phyloP scores from a whole-genome alignment of 2,113 vertebrate species.

The Cervus canadensis region DNA sequence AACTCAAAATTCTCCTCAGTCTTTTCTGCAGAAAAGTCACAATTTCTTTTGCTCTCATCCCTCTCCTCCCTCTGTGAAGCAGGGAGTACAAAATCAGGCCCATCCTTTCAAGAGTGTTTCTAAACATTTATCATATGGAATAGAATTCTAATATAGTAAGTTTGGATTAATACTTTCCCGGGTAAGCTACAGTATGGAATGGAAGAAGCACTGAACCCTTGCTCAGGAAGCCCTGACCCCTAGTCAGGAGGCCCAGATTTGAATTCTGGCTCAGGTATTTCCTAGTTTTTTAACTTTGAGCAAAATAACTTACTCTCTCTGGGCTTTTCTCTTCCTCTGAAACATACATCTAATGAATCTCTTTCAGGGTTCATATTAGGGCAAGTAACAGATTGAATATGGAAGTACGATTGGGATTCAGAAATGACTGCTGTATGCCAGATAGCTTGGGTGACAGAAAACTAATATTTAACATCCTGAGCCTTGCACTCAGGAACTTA shows the following conservation, averaged over 20 bases:
- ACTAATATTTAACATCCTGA: neutral
- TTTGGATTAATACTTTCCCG: neutral
- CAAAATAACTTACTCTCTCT: neutral
- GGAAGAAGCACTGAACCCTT: neutral
- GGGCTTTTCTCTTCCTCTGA: neutral
- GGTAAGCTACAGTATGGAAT: neutral
- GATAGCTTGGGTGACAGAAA: neutral
- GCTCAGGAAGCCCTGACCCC: neutral
- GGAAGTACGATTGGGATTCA: neutral
- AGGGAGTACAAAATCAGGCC: neutral
- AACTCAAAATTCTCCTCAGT: neutral
- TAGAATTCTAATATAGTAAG: neutral
- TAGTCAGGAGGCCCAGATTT: neutral
- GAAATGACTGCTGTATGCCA: neutral
- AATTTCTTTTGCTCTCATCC: neutral
- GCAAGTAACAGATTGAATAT: neutral
- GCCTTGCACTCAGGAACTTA: neutral
- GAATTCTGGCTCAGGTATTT: neutral
- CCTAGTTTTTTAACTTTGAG: neutral
- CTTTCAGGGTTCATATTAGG: neutral
- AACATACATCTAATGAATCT: neutral
- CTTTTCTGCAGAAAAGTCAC: neutral
- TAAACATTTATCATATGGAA: neutral
- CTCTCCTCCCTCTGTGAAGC: neutral
- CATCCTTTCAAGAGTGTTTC: neutral